phyloP scores from a whole-genome alignment of 2,113 vertebrate species.

The Cyanocitta stelleri region DNA sequence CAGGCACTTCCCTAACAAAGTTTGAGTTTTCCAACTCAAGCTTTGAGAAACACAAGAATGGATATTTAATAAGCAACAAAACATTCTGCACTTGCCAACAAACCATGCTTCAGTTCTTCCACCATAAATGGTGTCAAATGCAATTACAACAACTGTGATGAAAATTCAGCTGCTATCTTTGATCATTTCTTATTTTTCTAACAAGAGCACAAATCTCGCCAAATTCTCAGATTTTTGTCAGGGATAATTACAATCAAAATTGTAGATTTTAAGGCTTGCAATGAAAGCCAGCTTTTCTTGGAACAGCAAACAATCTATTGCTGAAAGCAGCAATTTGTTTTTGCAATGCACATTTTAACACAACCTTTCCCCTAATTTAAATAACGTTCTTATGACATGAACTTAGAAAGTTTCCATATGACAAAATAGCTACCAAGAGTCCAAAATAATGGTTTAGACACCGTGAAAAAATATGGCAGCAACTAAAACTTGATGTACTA shows the following conservation, averaged over 20 bases:
- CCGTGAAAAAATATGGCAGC: constrained; percentile 18
- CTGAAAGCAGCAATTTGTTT: constrained; percentile 59
- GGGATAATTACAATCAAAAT: constrained; percentile 63
- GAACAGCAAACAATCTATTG: constrained; percentile 35
- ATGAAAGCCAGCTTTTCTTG: constrained; percentile 69
- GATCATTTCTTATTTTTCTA: constrained; percentile 58
- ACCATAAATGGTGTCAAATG: constrained; percentile 42
- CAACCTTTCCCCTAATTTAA: constrained; percentile 63
- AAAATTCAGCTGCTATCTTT: constrained; percentile 64
- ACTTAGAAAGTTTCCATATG: constrained; percentile 58
- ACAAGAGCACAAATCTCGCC: constrained; percentile 51
- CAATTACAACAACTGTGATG: constrained; percentile 27
- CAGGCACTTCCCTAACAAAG: background rate
- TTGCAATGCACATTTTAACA: constrained; percentile 59
- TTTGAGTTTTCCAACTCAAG: constrained; percentile 20
- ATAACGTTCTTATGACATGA: constrained; percentile 65
- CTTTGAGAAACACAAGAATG: constrained; percentile 17
- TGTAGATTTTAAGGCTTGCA: constrained; percentile 39
- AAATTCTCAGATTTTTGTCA: constrained; percentile 71
- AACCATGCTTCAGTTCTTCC: constrained; percentile 40
- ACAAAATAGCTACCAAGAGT: constrained; percentile 42
- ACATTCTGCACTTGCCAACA: constrained; percentile 16
- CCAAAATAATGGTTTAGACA: constrained; percentile 37
- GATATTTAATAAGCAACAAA: constrained; percentile 45
- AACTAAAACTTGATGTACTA: constrained; percentile 40